phyloP scores from a whole-genome alignment of 2,888 invertebrate genomes.

The Apotomis betuletana region DNA sequence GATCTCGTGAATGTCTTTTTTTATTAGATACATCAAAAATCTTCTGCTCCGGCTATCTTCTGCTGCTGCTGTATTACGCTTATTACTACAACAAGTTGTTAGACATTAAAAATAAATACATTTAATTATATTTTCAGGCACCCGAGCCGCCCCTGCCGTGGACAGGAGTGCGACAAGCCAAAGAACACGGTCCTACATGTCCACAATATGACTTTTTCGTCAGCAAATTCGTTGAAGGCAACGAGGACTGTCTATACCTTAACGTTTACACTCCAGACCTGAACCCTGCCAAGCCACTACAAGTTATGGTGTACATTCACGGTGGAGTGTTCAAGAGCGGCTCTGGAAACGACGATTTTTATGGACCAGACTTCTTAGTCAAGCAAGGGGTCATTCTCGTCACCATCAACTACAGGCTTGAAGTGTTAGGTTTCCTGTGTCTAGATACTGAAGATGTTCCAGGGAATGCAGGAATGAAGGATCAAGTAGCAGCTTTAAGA shows the following conservation, averaged over 20 bases:
- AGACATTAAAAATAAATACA: no score
- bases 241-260: conserved; percentile 61
- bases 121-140: conserved; percentile 50
- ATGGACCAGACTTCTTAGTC: conserved; percentile 62
- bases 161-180: conserved; percentile 61
- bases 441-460: conserved; percentile 60
- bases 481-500: conserved; percentile 61
- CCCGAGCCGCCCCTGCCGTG: conserved; percentile 57
- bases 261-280: conserved; percentile 61
- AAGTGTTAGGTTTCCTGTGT: conserved; percentile 61
- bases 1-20: neutral
- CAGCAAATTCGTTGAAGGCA: conserved; percentile 47
- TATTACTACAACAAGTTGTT: no score
- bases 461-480: conserved; percentile 66
- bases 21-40: no score
- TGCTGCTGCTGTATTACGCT: no score
- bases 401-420: conserved; percentile 64
- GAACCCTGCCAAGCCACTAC: conserved; percentile 46
- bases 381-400: conserved; percentile 58
- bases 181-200: conserved; percentile 55
- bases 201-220: conserved; percentile 57
- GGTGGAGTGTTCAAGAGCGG: conserved; percentile 61
- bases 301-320: conserved; percentile 65
- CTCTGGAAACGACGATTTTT: conserved; percentile 54
- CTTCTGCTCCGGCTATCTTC: no score